Evolutionary conservation across 1,140 invertebrate species (phyloP).

Genomic region (Chionoecetes opilio): DNA sequence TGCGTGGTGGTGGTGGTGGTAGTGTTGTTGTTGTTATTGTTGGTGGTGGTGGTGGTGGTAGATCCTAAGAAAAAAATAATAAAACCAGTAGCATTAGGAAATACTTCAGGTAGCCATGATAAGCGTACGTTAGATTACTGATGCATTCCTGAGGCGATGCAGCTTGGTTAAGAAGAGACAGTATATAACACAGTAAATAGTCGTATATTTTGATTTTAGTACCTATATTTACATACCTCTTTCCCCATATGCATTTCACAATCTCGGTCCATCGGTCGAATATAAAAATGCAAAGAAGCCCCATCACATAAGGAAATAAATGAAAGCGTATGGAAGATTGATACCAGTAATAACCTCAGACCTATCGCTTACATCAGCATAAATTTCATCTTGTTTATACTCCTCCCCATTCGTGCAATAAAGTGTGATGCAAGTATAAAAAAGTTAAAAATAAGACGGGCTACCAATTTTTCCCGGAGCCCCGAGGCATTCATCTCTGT

Average conservation of each 20-base stretch:
- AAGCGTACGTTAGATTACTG: not conserved
- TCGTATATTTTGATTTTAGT: not conserved
- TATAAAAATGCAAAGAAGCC: not conserved
- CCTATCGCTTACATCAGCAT: not conserved
- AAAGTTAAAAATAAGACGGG: not conserved
- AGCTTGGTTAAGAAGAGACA: not conserved
- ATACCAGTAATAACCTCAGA: not conserved
- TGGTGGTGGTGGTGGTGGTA: not conserved
- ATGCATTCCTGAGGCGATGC: not conserved
- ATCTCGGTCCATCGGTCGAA: no score
- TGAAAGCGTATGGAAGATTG: not conserved
- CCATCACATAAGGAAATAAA: not conserved
- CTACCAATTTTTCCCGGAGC: not conserved
- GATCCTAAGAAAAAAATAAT: not conserved
- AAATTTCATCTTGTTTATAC: not conserved
- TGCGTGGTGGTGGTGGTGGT: not conserved
- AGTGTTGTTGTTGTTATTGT: not conserved
- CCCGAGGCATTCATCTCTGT: not conserved
- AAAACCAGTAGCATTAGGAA: not conserved
- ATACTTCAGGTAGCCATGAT: not conserved
- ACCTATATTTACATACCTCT: not conserved
- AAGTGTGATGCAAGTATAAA: no score
- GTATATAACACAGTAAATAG: not conserved
- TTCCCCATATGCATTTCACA: no score
- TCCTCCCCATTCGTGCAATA: not conserved